Conservation (phyloP, 2,113 vertebrate genomes). For the Ivindomyrus marchei region DNA sequence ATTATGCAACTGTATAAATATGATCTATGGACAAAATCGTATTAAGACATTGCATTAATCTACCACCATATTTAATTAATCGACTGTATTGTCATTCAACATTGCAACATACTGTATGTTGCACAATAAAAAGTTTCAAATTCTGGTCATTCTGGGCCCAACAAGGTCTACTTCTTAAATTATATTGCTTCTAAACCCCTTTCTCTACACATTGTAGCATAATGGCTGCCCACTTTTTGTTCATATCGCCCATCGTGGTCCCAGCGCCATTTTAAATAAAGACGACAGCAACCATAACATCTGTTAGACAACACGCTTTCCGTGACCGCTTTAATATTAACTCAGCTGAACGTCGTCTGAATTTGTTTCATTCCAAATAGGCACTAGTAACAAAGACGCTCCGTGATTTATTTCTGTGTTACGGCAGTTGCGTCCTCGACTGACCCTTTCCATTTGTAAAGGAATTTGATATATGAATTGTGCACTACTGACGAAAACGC, state of each 20-base stretch:
- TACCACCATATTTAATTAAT: neutral
- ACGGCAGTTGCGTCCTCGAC: conserved; percentile 37
- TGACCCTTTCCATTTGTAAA: conserved; percentile 40
- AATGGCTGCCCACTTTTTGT: conserved; percentile 71
- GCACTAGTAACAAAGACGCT: conserved; percentile 35
- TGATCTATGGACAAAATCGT: neutral
- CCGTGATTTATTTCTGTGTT: conserved; percentile 48
- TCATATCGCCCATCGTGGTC: conserved; percentile 65
- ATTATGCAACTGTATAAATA: neutral
- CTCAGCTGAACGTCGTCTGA: conserved; percentile 27
- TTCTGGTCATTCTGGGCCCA: neutral
- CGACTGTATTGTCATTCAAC: neutral
- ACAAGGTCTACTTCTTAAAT: neutral
- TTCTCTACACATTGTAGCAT: conserved; percentile 48
- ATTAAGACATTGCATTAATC: neutral
- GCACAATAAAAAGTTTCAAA: neutral
- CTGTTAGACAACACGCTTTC: neutral
- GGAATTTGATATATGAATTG: conserved; percentile 36
- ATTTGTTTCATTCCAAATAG: conserved; percentile 28
- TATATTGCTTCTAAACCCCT: neutral
- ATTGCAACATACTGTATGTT: neutral
- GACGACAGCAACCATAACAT: conserved; percentile 28
- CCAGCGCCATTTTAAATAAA: conserved; percentile 77
- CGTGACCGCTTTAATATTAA: neutral
- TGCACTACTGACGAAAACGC: neutral